Base-by-base conservation (phyloP, 1,140 invertebrate species). In the Andrena cerasifolii region DNA sequence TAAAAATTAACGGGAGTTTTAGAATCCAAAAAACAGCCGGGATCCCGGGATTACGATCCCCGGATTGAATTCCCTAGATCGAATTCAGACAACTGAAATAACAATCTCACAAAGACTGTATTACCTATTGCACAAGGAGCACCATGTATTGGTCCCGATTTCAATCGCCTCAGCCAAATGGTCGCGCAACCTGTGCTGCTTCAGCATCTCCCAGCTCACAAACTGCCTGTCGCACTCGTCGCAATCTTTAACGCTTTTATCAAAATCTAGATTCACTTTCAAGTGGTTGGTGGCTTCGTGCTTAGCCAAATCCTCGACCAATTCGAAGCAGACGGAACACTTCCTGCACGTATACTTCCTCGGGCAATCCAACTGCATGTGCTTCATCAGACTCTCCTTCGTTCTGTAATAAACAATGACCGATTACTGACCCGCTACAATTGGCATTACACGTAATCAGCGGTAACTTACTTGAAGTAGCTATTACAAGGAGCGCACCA, bases 401-500 rank as follows among this genome's bases (percentile, higher is more conserved):
- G 85, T 85, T 80, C 89, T 90, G 49, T 6, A 79, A 85, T 68
- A 24, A 65, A 78, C 18, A 54, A 76, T 67, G 51, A 43, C 16
- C 40, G 6, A 10, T 70, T 59, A 56, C n/a, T 49, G 33, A 75
- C 26, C 40, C 51, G 54, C 54, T 14, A 59, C 3, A 43, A 59
- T 36, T 16, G 51, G 68, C 54, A 61, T 21, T 36, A 58, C 45
- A 51, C 33, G 0, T 8, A 68, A 8, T 21, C 31, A 49, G 14
- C 8, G 10, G 18, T 24, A 40, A 86, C 83, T 73, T 78, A 91
- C 89, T 83, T 87, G 45, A 83, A 90, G 74, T 90, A 90, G 84
- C 54, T 87, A 71, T 91, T 90, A 43, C 89, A 91, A 6, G 89
- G 89, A 43, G 88, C 71, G 28, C 90, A 91, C 88, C 89, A 88